Conservation (phyloP, 2,888 invertebrate genomes). For the Nephrotoma appendiculata region DNA sequence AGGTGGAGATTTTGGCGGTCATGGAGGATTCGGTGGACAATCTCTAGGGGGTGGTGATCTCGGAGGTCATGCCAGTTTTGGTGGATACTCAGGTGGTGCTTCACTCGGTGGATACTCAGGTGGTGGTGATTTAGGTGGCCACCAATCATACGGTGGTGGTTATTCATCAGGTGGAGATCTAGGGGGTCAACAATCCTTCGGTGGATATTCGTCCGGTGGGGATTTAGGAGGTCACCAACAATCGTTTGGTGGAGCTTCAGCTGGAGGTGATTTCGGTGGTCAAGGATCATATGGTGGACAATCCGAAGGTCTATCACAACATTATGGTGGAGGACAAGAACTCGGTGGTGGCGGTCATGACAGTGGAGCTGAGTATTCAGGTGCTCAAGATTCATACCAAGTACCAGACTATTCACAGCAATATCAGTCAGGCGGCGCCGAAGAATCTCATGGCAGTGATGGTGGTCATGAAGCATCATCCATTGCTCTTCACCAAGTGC, state of each 20-base stretch:
- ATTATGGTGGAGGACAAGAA: background rate
- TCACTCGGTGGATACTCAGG: background rate
- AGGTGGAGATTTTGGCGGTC: slow-evolving; percentile 5
- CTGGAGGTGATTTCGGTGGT: background rate
- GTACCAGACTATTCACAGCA: background rate
- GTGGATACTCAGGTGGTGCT: background rate
- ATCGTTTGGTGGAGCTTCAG: background rate
- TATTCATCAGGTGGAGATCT: slow-evolving; percentile 15
- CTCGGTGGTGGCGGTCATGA: background rate
- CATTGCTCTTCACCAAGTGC: background rate
- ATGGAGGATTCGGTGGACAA: slow-evolving; percentile 6
- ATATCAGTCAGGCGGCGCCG: background rate
- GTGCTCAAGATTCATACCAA: background rate
- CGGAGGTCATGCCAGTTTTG: slow-evolving; percentile 2
- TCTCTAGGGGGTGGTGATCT: slow-evolving; percentile 7
- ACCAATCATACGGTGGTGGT: background rate
- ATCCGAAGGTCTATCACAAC: background rate
- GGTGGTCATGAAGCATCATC: background rate
- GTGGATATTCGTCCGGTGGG: slow-evolving; percentile 11
- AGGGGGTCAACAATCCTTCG: slow-evolving; percentile 7
- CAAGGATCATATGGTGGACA: background rate
- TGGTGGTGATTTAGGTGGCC: background rate
- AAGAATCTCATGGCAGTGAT: background rate
- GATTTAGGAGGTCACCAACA: slow-evolving; percentile 15
- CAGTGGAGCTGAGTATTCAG: background rate